These are phyloP conservation scores for Diprion similis DNA, from an alignment of 1,140 invertebrate genomes.

Conservation along the genomic window DNA sequence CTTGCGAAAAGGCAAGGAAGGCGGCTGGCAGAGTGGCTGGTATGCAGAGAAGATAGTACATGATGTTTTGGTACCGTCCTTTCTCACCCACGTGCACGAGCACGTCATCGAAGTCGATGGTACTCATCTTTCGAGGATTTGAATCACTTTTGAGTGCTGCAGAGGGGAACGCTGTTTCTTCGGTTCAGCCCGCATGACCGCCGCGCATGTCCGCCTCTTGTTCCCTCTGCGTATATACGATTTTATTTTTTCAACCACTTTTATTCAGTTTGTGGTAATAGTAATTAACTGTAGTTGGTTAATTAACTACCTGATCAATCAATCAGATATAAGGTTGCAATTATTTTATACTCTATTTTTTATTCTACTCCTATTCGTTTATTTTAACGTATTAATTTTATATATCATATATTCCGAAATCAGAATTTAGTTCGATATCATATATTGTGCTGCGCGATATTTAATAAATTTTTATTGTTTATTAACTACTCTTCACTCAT, in stretches of 20 bases:
- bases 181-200: not conserved
- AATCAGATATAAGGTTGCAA: too few species aligned
- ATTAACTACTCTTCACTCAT: too few species aligned
- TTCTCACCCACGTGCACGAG: conserved; percentile 71
- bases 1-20: conserved; percentile 73
- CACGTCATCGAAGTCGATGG: conserved; percentile 73
- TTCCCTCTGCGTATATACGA: too few species aligned
- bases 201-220: not conserved
- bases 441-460: too few species aligned
- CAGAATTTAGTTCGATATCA: too few species aligned
- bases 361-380: too few species aligned
- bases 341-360: too few species aligned
- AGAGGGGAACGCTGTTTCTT: conserved; percentile 1
- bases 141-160: not conserved
- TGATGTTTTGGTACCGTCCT: conserved; percentile 72
- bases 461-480: too few species aligned
- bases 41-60: conserved; percentile 74
- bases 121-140: conserved; percentile 53
- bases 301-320: too few species aligned
- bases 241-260: not conserved
- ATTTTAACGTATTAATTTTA: too few species aligned
- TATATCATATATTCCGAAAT: too few species aligned
- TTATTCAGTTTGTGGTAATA: not conserved
- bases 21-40: conserved; percentile 72
- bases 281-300: too few species aligned